Base-by-base conservation (phyloP, 2,888 invertebrate genomes). In the Diogma glabrata region DNA sequence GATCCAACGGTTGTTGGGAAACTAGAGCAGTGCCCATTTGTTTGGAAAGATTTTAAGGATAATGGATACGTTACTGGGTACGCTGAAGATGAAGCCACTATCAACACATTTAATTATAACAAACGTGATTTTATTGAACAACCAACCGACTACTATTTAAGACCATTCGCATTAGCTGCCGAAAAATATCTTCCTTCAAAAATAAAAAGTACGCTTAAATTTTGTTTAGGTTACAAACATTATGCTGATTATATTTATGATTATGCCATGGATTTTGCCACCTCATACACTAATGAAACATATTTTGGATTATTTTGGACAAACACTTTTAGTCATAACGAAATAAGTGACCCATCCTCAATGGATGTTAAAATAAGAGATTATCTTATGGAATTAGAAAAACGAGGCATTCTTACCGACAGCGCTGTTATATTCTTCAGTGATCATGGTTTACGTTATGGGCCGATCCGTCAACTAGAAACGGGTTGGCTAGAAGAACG, bases 71-170 rank as follows among this genome's bases (percentile, higher is more conserved):
- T 80, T 0, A 91, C 90, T 1, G 84, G 82, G 6, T 88, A 85
- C 59, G 84, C 80, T 0, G 90, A 91, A 72, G 90, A 91, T 64
- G 79, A 80, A 55, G 73, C 82, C 0, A 60, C 63, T 2, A 81
- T 89, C 6, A 82, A 82, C 49, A 87, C 87, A 0, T 70, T 70
- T 17, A 85, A 84, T 61, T 86, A 80, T 58, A 62, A 75, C n/a
- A 85, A 84, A 61, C 70, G 74, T 36, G 86, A 86, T 1, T 92
- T 91, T 61, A 71, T 72, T 5, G 67, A 75, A 9, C 78, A 79
- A 1, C 92, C 93, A 0, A 83, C 86, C 0, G 88, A 92, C 62
- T 88, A 87, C 61, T 92, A 90, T 58, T 72, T 86, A 56, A 73
- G 87, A 49, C 84, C 89, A 0, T 81, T 85, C 58, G 76, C 84